Conservation (phyloP, 2,113 vertebrate species). For the Solea solea region DNA sequence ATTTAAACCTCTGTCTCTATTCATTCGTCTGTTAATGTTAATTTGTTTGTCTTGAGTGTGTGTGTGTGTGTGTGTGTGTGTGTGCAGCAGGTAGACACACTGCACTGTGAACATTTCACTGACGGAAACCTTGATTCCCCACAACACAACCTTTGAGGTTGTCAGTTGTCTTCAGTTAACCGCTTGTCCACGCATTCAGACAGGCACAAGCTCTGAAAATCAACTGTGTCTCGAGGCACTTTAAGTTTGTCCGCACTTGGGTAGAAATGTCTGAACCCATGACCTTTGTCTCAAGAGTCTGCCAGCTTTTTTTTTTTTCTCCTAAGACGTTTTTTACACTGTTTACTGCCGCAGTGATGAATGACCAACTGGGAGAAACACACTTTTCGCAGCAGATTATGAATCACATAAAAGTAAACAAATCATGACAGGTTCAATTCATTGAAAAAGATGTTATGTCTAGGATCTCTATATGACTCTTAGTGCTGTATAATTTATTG, state of each 20-base stretch:
- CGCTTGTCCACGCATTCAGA: conserved; percentile 18
- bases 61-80: neutral
- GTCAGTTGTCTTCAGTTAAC: conserved; percentile 51
- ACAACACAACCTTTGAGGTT: conserved; percentile 47
- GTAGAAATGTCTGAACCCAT: neutral
- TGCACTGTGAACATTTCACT: conserved; percentile 20
- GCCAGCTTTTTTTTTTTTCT: conserved; percentile 6
- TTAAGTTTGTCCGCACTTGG: neutral
- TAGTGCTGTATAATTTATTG: no score
- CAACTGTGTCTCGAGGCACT: conserved; percentile 39
- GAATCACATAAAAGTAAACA: neutral
- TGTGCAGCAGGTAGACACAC: neutral
- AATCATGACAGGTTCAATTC: neutral
- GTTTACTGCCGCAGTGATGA: neutral
- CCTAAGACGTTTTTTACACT: neutral
- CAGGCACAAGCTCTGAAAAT: conserved; percentile 29
- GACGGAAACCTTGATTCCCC: conserved; percentile 20
- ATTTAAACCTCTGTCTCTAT: conserved; percentile 9
- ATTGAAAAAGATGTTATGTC: no score
- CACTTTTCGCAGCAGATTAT: neutral
- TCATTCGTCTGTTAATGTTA: neutral
- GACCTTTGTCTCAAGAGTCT: conserved; percentile 2
- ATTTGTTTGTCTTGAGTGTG: neutral
- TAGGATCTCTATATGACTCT: no score
- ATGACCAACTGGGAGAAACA: conserved; percentile 6